phyloP scores from a whole-genome alignment of 2,113 vertebrate genomes.

The Actinemys pallida region DNA sequence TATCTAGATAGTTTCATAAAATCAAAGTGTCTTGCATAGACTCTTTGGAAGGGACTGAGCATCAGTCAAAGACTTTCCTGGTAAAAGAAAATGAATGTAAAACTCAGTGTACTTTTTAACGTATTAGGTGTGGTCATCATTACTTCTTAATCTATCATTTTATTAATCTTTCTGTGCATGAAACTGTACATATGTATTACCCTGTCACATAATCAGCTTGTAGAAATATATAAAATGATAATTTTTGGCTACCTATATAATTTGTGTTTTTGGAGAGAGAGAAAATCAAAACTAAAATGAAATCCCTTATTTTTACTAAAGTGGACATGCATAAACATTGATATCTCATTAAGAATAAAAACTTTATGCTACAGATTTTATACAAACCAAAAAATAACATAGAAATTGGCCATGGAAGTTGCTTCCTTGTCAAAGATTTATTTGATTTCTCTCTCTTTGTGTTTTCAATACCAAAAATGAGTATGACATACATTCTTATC shows the following conservation, averaged over 20 bases:
- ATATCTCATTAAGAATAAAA: background rate
- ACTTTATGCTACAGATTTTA: background rate
- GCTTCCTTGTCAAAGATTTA: background rate
- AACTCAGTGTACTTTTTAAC: background rate
- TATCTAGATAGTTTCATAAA: background rate
- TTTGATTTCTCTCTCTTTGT: conserved; percentile 9
- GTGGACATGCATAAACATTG: background rate
- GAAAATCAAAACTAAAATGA: background rate
- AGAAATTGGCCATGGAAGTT: conserved; percentile 15
- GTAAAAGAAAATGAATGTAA: background rate
- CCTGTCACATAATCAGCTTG: background rate
- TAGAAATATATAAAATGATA: background rate
- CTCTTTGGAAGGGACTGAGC: background rate
- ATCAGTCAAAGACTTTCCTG: background rate
- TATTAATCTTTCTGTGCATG: background rate
- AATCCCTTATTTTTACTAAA: background rate
- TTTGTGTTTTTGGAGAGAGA: background rate
- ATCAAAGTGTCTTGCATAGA: background rate
- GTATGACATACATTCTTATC: conserved; percentile 17
- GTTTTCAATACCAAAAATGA: conserved; percentile 54
- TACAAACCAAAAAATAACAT: background rate
- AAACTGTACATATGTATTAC: background rate
- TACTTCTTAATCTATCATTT: background rate
- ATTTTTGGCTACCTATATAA: background rate
- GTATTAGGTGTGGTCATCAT: background rate